Evolutionary conservation across 2,797 vertebrate genomes (phyloP), one percentile per base, ranked within the genome.

Genomic region (Lagorchestes hirsutus): DNA sequence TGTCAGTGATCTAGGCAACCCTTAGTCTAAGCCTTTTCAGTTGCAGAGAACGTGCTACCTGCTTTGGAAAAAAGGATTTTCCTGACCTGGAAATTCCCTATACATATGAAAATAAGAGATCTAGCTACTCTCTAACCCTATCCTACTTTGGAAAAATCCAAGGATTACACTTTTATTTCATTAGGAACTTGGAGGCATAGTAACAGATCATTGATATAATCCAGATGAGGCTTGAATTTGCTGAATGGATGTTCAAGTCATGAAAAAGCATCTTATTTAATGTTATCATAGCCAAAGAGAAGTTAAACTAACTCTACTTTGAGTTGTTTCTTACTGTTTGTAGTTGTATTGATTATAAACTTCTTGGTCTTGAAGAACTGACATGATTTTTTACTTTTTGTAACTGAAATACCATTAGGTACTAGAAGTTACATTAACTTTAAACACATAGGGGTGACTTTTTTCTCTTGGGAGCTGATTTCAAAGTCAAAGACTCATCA

Each of bases 151-250:
- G 24, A 92, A 40, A 92, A 96, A 82, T 55, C 34, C 92, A 91
- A 46, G 22, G 34, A 56, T 55, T 94, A 93, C 34, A 90, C 55
- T 93, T 96, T 95, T 50, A 24, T 95, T 74, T 93, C 93, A 95
- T 57, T 93, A 91, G n/a, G 28, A 57, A 52, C 31, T 93, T 90
- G 18, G 50, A 94, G 56, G 92, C 50, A 90, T 91, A 93, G 54
- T 90, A 46, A 95, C 0, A 27, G 22, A 10, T 90, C 46, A 46
- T 94, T 93, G 92, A 28, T 55, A 8, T 18, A 59, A 93, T 93
- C 10, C 11, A 82, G 46, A 90, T 12, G 56, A 93, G 93, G 92
- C 5, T 94, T 28, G 82, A 91, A 90, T 95, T 97, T 95, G 1
- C 54, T 95, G 56, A 95, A 93, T 0, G 1, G 92, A 55, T 27